Conservation (phyloP, 2,888 invertebrate species). For the Lymantria dispar region DNA sequence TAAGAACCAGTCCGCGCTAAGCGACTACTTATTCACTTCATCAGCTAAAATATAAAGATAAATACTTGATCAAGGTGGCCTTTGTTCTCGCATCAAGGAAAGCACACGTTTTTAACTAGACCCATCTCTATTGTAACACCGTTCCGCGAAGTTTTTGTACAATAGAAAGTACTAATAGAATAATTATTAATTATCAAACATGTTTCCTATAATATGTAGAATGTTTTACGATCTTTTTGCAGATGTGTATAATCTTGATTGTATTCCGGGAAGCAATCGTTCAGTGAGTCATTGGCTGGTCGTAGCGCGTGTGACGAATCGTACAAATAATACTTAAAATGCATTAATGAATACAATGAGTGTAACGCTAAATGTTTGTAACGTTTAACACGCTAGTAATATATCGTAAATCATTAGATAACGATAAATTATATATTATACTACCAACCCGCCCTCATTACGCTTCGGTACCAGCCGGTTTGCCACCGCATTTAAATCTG, state of each 20-base stretch:
- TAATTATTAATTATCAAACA: slow-evolving; percentile 36
- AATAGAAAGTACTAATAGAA: slow-evolving; percentile 42
- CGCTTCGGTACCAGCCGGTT: too few relatives aligned
- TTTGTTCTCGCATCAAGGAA: slow-evolving; percentile 36
- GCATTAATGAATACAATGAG: slow-evolving; percentile 10
- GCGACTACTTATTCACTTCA: background rate
- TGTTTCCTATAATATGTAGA: slow-evolving; percentile 26
- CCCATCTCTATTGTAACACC: slow-evolving; percentile 29
- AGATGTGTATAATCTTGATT: background rate
- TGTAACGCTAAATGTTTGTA: slow-evolving; percentile 2
- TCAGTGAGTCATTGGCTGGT: background rate
- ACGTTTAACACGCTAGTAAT: slow-evolving; percentile 1
- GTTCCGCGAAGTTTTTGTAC: slow-evolving; percentile 33
- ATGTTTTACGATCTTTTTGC: slow-evolving; percentile 9
- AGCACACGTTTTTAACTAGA: slow-evolving; percentile 39
- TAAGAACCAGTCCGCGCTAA: slow-evolving; percentile 8
- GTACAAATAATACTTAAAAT: slow-evolving; percentile 4
- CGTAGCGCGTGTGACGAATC: background rate
- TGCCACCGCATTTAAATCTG: too few relatives aligned
- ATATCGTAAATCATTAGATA: slow-evolving; percentile 2
- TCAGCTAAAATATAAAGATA: slow-evolving; percentile 6
- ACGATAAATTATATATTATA: background rate
- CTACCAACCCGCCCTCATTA: too few relatives aligned
- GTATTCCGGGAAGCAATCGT: slow-evolving; percentile 9
- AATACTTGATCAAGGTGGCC: background rate